Evolutionary conservation across 2,113 vertebrate species (phyloP).

Genomic region (Tragelaphus imberbis): DNA sequence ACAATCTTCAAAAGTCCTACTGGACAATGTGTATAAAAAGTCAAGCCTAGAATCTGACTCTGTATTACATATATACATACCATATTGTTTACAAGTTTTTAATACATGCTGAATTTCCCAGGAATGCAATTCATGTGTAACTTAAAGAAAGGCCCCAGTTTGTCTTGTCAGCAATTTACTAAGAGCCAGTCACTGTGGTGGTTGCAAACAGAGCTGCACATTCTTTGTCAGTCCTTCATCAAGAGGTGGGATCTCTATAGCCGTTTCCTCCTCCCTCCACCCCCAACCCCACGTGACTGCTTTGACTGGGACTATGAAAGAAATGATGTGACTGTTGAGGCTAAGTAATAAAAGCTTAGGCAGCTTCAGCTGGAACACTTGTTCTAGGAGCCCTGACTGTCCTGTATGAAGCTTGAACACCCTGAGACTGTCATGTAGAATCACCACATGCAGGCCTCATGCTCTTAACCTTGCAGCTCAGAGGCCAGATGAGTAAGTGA

Average conservation of each 20-base stretch:
- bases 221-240: background rate
- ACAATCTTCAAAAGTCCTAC: background rate
- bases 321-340: background rate
- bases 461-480: background rate
- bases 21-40: background rate
- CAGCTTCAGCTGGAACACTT: background rate
- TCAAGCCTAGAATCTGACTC: background rate
- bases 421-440: background rate
- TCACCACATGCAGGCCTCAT: accelerated
- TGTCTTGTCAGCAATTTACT: background rate
- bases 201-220: background rate
- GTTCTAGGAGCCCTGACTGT: background rate
- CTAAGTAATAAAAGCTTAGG: background rate
- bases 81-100: background rate
- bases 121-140: background rate
- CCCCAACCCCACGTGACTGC: accelerated
- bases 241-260: background rate
- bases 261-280: background rate
- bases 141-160: background rate
- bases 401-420: background rate
- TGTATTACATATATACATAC: background rate
- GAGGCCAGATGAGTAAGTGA: background rate
- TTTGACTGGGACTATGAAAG: background rate
- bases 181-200: background rate
- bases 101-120: background rate